Conservation (phyloP, 2,888 invertebrate species). For the Coenonympha glycerion region DNA sequence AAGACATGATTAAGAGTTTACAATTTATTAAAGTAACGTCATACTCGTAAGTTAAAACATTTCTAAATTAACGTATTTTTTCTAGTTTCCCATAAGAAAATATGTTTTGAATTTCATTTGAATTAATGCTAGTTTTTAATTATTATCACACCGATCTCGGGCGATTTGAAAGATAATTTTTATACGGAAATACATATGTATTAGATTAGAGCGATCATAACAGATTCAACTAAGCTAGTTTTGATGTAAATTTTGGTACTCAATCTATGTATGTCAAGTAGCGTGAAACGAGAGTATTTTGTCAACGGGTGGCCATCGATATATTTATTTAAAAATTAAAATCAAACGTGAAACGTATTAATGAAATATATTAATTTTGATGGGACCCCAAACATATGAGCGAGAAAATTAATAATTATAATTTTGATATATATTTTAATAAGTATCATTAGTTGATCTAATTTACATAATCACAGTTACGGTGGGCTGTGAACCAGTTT, state of each 20-base stretch:
- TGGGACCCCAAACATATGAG: constrained; percentile 5
- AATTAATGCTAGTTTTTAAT: neutral
- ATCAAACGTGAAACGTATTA: constrained; percentile 9
- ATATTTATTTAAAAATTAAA: constrained; percentile 7
- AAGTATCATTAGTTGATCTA: constrained; percentile 11
- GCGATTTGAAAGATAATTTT: neutral
- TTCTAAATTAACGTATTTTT: neutral
- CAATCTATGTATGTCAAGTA: neutral
- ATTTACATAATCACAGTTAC: constrained; percentile 14
- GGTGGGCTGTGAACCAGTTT: constrained; percentile 3
- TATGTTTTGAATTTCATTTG: neutral
- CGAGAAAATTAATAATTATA: constrained; percentile 11
- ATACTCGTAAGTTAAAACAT: neutral
- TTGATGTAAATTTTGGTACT: constrained; percentile 1
- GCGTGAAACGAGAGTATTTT: constrained; percentile 6
- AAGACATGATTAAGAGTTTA: too few relatives aligned
- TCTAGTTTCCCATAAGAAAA: neutral
- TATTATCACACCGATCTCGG: neutral
- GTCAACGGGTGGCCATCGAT: constrained; percentile 13
- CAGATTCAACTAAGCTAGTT: neutral
- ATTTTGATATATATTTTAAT: constrained; percentile 7
- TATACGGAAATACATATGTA: neutral
- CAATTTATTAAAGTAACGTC: too few relatives aligned
- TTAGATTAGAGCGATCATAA: neutral
- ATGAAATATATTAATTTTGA: constrained; percentile 11